Evolutionary conservation across 2,113 vertebrate species (phyloP).

Genomic region (Scolopax mira): DNA sequence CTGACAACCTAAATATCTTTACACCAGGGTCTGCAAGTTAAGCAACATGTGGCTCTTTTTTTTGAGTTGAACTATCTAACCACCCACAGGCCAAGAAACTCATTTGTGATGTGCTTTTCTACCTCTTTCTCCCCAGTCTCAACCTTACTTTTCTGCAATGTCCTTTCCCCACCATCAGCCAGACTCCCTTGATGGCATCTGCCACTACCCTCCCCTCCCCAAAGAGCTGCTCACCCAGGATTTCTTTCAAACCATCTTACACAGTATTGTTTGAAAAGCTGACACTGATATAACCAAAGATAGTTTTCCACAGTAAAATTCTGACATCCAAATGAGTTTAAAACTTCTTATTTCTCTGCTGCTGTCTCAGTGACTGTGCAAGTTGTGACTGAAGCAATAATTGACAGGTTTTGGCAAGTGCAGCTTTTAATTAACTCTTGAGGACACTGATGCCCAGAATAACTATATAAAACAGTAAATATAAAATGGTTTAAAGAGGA

Average conservation of each 20-base stretch:
- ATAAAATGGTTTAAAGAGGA: background rate
- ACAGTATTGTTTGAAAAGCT: background rate
- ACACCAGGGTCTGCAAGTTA: background rate
- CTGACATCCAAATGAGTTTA: background rate
- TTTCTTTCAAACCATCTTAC: background rate
- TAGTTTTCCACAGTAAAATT: background rate
- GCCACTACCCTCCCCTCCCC: background rate
- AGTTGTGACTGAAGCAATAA: background rate
- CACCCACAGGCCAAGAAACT: background rate
- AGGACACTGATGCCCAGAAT: background rate
- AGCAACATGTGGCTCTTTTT: rapidly evolving
- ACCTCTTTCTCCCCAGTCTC: background rate
- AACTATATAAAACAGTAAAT: background rate
- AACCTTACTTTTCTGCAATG: background rate
- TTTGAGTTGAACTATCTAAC: background rate
- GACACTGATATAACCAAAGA: background rate
- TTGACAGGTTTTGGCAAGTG: background rate
- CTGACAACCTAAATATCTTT: background rate
- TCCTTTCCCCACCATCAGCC: background rate
- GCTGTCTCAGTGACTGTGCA: background rate
- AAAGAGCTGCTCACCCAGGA: background rate
- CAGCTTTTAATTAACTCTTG: background rate
- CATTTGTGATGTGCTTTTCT: background rate
- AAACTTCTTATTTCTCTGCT: background rate
- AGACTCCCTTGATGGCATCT: background rate